Conservation (phyloP, 1,140 invertebrate genomes). For the Drusus annulatus region DNA sequence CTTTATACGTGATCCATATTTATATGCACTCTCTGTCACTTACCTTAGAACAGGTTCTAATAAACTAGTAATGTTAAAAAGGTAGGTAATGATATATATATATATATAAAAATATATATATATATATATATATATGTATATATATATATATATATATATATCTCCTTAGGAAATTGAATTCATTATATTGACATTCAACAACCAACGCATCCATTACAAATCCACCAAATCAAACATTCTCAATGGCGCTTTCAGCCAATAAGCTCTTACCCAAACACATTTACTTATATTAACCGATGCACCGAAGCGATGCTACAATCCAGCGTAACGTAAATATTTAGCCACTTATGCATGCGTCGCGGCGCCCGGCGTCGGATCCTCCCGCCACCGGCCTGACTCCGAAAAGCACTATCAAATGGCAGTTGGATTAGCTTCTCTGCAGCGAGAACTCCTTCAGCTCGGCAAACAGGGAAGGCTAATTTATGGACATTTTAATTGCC, state of each 20-base stretch:
- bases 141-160: too few species aligned
- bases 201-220: too few species aligned
- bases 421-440: constrained; percentile 43
- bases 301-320: constrained; percentile 24
- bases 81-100: too few species aligned
- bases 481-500: constrained; percentile 60
- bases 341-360: constrained; percentile 29
- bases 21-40: too few species aligned
- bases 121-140: too few species aligned
- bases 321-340: constrained; percentile 37
- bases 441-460: constrained; percentile 53
- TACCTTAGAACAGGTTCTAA: too few species aligned
- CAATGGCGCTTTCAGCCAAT: neutral
- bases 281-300: constrained; percentile 29
- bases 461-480: constrained; percentile 54
- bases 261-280: constrained; percentile 16
- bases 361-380: neutral
- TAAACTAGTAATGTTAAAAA: too few species aligned
- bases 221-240: neutral
- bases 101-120: too few species aligned
- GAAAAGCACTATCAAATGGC: constrained; percentile 21
- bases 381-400: neutral
- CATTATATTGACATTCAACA: too few species aligned
- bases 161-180: too few species aligned
- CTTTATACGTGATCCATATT: too few species aligned